Percentiles rank a stretch among this genome's conserved stretches.
These are phyloP conservation scores for Heliconius hermathena DNA, from an alignment of 1,140 invertebrate genomes.

Conservation along the genomic window DNA sequence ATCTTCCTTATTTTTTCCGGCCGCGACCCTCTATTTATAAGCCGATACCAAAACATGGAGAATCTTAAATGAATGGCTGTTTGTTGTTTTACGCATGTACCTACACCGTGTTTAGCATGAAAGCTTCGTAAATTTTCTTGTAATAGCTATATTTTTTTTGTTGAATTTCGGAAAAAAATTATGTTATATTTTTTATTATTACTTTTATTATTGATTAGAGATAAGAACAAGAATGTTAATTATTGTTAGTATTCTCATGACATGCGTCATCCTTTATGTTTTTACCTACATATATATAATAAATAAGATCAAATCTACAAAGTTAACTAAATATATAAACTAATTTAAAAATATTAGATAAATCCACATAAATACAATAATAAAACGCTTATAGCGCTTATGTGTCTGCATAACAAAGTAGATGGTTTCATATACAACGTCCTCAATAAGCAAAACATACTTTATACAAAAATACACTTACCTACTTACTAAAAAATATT, in stretches of 20 bases:
- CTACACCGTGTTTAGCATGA: conserved; percentile 71
- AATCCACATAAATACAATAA: no score
- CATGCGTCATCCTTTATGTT: no score
- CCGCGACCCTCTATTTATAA: conserved; percentile 75
- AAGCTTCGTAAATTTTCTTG: conserved; percentile 69
- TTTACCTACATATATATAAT: no score
- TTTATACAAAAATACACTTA: neutral
- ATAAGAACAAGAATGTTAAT: neutral
- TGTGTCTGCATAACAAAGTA: no score
- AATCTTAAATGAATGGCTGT: conserved; percentile 78
- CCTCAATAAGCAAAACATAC: neutral
- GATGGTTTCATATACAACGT: no score
- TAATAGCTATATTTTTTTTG: neutral
- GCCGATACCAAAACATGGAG: conserved; percentile 73
- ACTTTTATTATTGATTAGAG: neutral
- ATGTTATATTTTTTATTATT: neutral
- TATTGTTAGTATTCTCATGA: no score
- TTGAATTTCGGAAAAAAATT: no score
- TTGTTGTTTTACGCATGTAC: conserved; percentile 80
- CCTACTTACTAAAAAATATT: neutral
- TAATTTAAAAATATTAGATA: no score
- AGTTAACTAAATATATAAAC: no score
- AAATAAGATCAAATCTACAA: no score
- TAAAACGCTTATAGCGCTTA: no score
- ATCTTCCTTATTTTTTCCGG: conserved; percentile 69